These are phyloP conservation scores for Columba livia DNA, from an alignment of 2,113 vertebrate species.

Conservation along the genomic window DNA sequence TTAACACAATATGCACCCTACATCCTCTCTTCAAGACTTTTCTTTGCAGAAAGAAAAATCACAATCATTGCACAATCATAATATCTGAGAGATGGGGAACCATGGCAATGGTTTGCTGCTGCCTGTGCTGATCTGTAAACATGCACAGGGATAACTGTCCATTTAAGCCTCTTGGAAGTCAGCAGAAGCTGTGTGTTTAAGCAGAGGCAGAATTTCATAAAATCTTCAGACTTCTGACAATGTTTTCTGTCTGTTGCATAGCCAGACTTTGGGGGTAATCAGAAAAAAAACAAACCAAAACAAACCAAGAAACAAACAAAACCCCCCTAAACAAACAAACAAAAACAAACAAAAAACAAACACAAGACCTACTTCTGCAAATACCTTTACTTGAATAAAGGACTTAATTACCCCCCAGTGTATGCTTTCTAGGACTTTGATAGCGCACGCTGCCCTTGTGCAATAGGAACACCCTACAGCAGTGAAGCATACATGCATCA, in stretches of 20 bases:
- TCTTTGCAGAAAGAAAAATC: neutral
- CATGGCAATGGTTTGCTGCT: neutral
- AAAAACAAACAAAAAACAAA: neutral
- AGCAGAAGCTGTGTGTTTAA: neutral
- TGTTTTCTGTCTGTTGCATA: neutral
- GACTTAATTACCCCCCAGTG: neutral
- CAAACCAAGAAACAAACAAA: neutral
- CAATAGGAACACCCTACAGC: neutral
- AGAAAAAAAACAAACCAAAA: neutral
- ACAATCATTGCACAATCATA: neutral
- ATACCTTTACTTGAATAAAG: neutral
- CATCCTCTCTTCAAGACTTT: neutral
- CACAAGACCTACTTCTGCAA: neutral
- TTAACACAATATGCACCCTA: neutral
- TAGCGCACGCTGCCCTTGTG: neutral
- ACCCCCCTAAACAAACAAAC: neutral
- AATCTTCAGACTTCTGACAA: neutral
- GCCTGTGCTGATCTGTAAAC: neutral
- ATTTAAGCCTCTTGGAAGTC: neutral
- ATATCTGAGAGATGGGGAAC: neutral
- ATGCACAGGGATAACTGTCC: neutral
- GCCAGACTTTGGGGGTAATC: rapidly evolving
- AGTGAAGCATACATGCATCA: rapidly evolving
- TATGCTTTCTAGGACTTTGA: neutral
- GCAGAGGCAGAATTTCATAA: neutral